phyloP scores from a whole-genome alignment of 2,113 vertebrate genomes.

The Otis tarda region DNA sequence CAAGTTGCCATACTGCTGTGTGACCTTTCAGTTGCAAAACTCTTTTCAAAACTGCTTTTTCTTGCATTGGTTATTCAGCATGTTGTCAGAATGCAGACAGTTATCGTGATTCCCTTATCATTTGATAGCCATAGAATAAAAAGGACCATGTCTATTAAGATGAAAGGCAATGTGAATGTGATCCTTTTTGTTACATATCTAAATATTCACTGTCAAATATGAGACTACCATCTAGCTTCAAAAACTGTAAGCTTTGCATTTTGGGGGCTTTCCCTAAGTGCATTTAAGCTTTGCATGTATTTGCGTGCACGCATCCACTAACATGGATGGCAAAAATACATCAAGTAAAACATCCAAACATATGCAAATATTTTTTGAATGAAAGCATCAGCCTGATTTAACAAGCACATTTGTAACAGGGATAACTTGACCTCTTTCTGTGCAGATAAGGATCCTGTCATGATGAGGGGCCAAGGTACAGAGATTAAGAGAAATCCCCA shows the following conservation, averaged over 20 bases:
- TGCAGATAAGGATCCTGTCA: neutral
- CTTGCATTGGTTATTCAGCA: neutral
- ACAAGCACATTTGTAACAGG: neutral
- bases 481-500: neutral
- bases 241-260: neutral
- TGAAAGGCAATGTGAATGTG: neutral
- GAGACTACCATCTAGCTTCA: neutral
- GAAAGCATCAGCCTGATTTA: neutral
- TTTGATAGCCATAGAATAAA: neutral
- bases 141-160: neutral
- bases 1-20: neutral
- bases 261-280: neutral
- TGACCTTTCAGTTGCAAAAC: neutral
- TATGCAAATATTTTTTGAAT: neutral
- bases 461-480: neutral
- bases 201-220: neutral
- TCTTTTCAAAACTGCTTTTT: neutral
- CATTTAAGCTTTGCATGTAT: neutral
- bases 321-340: neutral
- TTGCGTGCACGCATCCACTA: neutral
- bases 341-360: neutral
- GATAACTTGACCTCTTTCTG: neutral
- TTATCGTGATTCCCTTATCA: neutral
- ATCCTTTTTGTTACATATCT: neutral
- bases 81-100: neutral